Base-by-base conservation (phyloP, 2,797 vertebrate species). In the Melanotaenia nigrans region DNA sequence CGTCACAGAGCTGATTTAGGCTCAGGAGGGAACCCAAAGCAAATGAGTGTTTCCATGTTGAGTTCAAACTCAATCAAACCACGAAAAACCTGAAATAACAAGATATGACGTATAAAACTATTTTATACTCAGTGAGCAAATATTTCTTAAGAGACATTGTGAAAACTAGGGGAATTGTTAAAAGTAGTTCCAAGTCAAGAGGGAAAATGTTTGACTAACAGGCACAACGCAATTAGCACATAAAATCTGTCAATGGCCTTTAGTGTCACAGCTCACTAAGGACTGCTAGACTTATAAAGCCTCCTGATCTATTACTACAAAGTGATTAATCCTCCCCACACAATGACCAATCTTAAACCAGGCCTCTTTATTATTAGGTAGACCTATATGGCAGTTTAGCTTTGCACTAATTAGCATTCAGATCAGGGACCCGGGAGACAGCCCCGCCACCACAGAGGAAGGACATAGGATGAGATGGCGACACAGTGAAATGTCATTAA, bases 401-500 rank as follows among this genome's bases (percentile, higher is more conserved):
- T 56, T 80, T 38, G 90, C 76, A 30, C 94, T 96, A 96, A 97
- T 99, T 97, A 97, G 96, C 95, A 97, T 97, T 94, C 96, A 89
- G 94, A 94, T 96, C 95, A 95, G 95, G 93, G 82, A 80, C 56
- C 47, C 24, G 87, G 93, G 81, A 81, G 83, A 93, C 94, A 89
- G 87, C 91, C 90, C 90, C 78, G 91, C 79, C 79, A 71, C 88
- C 90, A 81, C 87, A 80, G 94, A 94, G 92, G 94, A 96, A 97
- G 96, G 97, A 95, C 96, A 95, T 95, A 93, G 93, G 89, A 94
- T 91, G 95, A 96, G 95, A 96, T 93, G 95, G 91, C 87, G 93
- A 96, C 89, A 92, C 94, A 92, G 94, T 95, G 95, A 96, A 96
- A 98, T 96, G 96, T 96, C 97, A 96, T 98, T 97, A 97, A 95